phyloP scores from a whole-genome alignment of 2,797 vertebrate genomes.

The Schizothorax lantsangensis region DNA sequence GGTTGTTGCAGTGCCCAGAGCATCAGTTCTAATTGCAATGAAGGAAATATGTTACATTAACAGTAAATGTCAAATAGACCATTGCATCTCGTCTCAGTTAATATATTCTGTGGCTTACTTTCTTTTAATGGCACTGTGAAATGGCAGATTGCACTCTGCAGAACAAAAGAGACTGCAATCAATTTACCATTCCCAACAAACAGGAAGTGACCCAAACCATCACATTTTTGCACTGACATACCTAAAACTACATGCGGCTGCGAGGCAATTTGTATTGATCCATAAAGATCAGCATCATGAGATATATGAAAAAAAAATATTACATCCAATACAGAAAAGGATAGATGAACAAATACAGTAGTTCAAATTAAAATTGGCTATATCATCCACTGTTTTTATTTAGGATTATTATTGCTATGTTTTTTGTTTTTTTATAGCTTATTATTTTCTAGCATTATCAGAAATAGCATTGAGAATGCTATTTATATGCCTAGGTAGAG shows the following conservation, averaged over 20 bases:
- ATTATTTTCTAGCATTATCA: not conserved
- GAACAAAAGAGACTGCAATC: conserved; percentile 21
- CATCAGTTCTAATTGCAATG: conserved; percentile 51
- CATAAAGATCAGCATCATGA: not conserved
- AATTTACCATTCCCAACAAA: conserved; percentile 31
- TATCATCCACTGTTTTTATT: no score
- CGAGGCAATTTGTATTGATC: not conserved
- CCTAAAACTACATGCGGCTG: not conserved
- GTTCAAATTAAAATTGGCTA: no score
- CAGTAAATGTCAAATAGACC: conserved; percentile 68
- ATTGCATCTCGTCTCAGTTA: conserved; percentile 60
- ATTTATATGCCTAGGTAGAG: not conserved
- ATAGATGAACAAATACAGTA: not conserved
- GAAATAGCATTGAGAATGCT: not conserved
- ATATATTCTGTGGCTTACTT: conserved; percentile 56
- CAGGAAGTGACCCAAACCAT: conserved; percentile 39
- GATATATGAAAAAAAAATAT: not conserved
- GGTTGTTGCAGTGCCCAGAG: conserved; percentile 30
- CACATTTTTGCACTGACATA: not conserved
- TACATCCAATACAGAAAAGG: not conserved
- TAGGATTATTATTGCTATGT: not conserved
- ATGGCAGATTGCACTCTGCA: conserved; percentile 42
- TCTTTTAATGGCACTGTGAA: conserved; percentile 55
- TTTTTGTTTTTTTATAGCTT: not conserved
- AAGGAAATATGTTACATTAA: conserved; percentile 66